Conservation (phyloP, 2,888 invertebrate species). For the Tetanocera ferruginea region DNA sequence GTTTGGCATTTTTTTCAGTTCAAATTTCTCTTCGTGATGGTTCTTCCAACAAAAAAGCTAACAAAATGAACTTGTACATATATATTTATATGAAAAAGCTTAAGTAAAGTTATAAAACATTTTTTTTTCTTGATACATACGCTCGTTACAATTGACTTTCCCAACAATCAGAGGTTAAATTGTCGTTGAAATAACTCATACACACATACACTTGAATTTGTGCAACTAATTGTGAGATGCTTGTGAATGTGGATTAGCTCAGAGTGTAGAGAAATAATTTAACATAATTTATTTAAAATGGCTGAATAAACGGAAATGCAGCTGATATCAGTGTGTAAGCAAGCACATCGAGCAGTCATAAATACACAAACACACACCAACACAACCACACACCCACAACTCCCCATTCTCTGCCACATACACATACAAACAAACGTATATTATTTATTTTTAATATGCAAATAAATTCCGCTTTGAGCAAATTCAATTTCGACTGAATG, state of each 20-base stretch:
- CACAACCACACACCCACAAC: slow-evolving; percentile 19
- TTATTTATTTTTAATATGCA: slow-evolving; percentile 55
- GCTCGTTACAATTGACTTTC: too few relatives aligned
- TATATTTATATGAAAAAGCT: too few relatives aligned
- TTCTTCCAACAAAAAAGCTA: too few relatives aligned
- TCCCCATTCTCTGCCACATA: slow-evolving; percentile 38
- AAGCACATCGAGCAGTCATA: background rate
- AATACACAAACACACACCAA: slow-evolving; percentile 10
- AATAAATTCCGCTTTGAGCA: slow-evolving; percentile 54
- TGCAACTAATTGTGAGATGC: slow-evolving; percentile 67
- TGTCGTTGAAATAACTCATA: background rate
- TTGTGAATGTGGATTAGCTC: slow-evolving; percentile 63
- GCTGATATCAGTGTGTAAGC: slow-evolving; percentile 16
- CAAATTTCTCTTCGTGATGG: too few relatives aligned
- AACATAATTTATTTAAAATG: slow-evolving; percentile 64
- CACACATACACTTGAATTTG: slow-evolving; percentile 57
- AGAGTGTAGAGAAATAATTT: slow-evolving; percentile 46
- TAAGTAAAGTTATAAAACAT: too few relatives aligned
- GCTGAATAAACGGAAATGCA: slow-evolving; percentile 30
- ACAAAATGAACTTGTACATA: too few relatives aligned
- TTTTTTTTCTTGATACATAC: too few relatives aligned
- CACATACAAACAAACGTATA: slow-evolving; percentile 33
- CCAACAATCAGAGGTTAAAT: too few relatives aligned
- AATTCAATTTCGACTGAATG: slow-evolving; percentile 51
- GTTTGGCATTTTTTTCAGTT: too few relatives aligned